Base-by-base conservation (phyloP, 1,140 invertebrate species). In the Dolichoris vasculosae region DNA sequence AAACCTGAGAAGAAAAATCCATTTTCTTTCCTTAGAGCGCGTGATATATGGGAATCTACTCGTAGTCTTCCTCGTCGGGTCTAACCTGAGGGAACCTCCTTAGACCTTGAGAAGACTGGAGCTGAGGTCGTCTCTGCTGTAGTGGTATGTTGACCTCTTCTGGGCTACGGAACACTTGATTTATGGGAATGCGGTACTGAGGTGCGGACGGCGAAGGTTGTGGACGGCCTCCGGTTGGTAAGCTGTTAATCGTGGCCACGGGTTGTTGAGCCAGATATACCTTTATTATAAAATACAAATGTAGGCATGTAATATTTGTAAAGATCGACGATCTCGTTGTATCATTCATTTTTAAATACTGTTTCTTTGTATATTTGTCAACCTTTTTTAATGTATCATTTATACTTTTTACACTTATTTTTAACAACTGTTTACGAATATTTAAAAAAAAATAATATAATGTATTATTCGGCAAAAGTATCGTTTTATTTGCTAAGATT, bases 71-170 rank as follows among this genome's bases (percentile, higher is more conserved):
- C 40, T 93, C 93, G 11, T 93, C 91, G 2, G 91, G 91, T 89
- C 91, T 88, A n/a, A 93, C 90, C 85, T 93, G 91, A 46, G 93
- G 92, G 86, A 89, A 93, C 90, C 93, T 93, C 87, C 92, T 91
- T 30, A 91, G 82, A 7, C 88, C 87, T 38, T 91, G 89, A 32
- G 89, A 86, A 38, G 89, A 83, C 1, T 84, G 83, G 26, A 88
- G 69, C 73, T 92, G 92, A 9, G 96, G 96, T 89, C 96, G 93
- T 88, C 97, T 94, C 88, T 97, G 96, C 80, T 96, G 95, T 48
- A 97, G 93, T 2, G 97, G 96, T 86, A 97, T 97, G 90, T 97
- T 97, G 1, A 97, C 96, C 90, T 97, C 96, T 90, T 97, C 97
- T 2, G 97, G 96, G 32, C 96, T 96, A 85, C 96, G 95, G 91